Conservation (phyloP, 2,797 vertebrate species). For the Vireo griseus region DNA sequence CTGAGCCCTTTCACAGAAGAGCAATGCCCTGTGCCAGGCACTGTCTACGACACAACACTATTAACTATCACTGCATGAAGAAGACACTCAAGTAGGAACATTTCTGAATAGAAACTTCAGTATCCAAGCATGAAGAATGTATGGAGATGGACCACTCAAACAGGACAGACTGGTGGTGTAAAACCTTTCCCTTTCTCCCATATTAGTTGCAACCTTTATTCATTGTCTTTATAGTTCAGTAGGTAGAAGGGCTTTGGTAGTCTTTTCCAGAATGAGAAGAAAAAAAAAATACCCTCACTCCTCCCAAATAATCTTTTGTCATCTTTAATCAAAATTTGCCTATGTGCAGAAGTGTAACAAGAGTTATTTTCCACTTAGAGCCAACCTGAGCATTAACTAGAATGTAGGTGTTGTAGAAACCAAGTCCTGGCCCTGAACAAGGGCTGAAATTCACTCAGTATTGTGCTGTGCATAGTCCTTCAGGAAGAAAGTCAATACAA, state of each 20-base stretch:
- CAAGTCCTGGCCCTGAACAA: background rate
- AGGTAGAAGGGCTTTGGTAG: background rate
- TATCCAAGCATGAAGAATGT: background rate
- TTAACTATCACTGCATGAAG: background rate
- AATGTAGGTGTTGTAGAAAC: background rate
- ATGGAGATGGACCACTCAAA: background rate
- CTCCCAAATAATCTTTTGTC: background rate
- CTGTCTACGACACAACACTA: fast-evolving
- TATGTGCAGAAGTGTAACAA: background rate
- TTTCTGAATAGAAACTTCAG: background rate
- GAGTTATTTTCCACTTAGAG: background rate
- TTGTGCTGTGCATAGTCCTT: background rate
- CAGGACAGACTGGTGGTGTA: background rate
- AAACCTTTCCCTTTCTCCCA: background rate
- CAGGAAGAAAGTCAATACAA: background rate
- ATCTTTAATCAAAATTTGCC: background rate
- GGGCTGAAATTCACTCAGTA: background rate
- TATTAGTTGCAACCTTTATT: background rate
- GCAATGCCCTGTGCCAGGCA: background rate
- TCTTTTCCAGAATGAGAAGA: background rate
- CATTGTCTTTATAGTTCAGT: background rate
- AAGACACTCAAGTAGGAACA: background rate
- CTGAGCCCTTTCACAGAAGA: background rate
- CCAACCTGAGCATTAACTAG: background rate
- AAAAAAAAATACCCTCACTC: background rate